A percentile compares a stretch with the other conserved stretches of the same genome.
phyloP scores from a whole-genome alignment of 2,888 invertebrate species.

The Cephus pygmeus region DNA sequence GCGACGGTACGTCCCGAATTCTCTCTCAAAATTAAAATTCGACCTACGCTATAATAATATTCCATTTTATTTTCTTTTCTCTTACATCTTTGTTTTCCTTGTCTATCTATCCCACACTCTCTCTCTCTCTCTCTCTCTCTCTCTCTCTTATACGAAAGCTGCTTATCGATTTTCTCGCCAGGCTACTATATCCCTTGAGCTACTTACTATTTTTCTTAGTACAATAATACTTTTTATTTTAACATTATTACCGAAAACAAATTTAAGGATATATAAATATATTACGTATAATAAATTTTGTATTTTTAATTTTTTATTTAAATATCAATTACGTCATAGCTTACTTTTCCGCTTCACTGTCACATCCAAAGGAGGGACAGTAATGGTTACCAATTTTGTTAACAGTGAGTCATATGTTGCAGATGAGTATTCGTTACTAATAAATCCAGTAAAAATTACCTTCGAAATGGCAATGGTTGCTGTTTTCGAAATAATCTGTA shows the following conservation, averaged over 20 bases:
- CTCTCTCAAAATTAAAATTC: constrained; percentile 44
- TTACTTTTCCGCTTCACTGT: neutral
- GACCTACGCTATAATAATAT: constrained; percentile 35
- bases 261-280: no score
- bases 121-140: neutral
- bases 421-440: no score
- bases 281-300: neutral
- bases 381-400: no score
- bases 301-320: neutral
- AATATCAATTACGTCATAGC: neutral
- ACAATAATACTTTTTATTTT: neutral
- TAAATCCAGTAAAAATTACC: no score
- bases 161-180: neutral
- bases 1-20: constrained; percentile 33
- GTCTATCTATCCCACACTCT: neutral
- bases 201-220: neutral
- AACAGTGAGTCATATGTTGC: no score
- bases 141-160: neutral
- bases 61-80: constrained; percentile 3
- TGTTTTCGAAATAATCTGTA: no score
- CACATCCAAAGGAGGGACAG: no score
- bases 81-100: neutral
- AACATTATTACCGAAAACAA: neutral
- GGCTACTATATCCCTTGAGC: neutral
- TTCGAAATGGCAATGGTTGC: no score